A percentile compares a stretch with the other conserved stretches of the same genome.
Conservation (phyloP, 2,888 invertebrate species). For the Listrodromus nycthemerus region DNA sequence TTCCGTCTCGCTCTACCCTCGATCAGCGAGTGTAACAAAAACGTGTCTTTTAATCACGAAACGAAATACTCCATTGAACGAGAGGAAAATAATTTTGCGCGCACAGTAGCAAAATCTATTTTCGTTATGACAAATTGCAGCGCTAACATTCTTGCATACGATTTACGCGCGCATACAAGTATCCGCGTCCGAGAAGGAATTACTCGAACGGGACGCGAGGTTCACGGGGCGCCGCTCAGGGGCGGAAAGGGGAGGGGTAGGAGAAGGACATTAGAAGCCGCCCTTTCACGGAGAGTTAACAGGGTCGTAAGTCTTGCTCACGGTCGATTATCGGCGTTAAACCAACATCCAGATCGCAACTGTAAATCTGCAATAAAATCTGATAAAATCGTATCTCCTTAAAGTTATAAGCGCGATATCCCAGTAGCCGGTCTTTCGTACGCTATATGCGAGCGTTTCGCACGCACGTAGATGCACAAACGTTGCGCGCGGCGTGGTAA, state of each 20-base stretch:
- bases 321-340: conserved; percentile 73
- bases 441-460: conserved; percentile 17
- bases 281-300: conserved; percentile 67
- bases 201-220: not conserved
- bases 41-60: not conserved
- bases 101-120: conserved; percentile 47
- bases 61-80: not conserved
- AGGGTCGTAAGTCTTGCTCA: conserved; percentile 72
- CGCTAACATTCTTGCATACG: conserved; percentile 32
- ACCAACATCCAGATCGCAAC: conserved; percentile 69
- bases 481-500: conserved; percentile 8
- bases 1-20: not conserved
- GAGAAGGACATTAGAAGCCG: conserved; percentile 32
- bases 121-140: conserved; percentile 53
- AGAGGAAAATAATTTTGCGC: conserved; percentile 29
- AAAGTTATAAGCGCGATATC: conserved; percentile 44
- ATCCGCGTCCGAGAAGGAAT: conserved; percentile 5
- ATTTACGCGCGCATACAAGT: not conserved
- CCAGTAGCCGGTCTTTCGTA: conserved; percentile 44
- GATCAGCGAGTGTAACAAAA: not conserved
- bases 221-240: not conserved
- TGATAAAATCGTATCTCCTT: conserved; percentile 75
- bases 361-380: conserved; percentile 75
- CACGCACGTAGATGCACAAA: conserved; percentile 1
- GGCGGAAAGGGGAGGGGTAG: not conserved